Evolutionary conservation across 2,113 vertebrate genomes (phyloP), one percentile per base, ranked within the genome.

Genomic region (Eupsittula cactorum): DNA sequence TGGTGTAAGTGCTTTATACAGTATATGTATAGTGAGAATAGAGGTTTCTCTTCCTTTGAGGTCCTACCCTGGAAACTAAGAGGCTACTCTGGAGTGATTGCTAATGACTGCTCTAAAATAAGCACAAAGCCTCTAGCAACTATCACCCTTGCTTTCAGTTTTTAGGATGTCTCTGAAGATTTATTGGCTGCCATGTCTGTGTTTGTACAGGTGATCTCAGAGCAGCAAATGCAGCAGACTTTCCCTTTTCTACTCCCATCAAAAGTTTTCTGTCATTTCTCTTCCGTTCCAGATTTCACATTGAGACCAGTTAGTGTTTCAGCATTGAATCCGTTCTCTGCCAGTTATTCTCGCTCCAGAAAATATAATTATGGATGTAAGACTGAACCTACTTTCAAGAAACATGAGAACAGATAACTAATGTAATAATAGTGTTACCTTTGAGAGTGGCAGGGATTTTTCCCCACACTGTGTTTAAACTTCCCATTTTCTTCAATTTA

Each of bases 1-100:
- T n/a, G 99, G 99, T 88, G 99, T 99, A 96, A 98, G 98, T 98
- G 46, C 41, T 67, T 16, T 4, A 15, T 62, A 42, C 29, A 35
- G 1, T 28, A 60, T 68, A 1, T 28, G 60, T 68, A 6, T 7
- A 47, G 13, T 69, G 47, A 24, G 75, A 82, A 68, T 25, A 29
- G 24, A 93, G 42, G 8, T 46, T 81, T 93, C 29, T 13, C 8
- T 57, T 82, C 50, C 25, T 86, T 47, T 64, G 29, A 71, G 60
- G 55, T 65, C 1, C 6, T 49, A 11, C 18, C 5, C 3, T 73
- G 67, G 35, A 59, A 86, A 28, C n/a, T 25, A 41, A 50, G 42
- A 63, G 12, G 5, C 16, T 44, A 0, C 68, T 85, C 21, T 62
- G 24, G 19, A 49, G 44, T 33, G 15, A 28, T 52, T 70, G 31